These are phyloP conservation scores for Sarcophilus harrisii DNA, from an alignment of 2,797 vertebrate species.

Conservation along the genomic window DNA sequence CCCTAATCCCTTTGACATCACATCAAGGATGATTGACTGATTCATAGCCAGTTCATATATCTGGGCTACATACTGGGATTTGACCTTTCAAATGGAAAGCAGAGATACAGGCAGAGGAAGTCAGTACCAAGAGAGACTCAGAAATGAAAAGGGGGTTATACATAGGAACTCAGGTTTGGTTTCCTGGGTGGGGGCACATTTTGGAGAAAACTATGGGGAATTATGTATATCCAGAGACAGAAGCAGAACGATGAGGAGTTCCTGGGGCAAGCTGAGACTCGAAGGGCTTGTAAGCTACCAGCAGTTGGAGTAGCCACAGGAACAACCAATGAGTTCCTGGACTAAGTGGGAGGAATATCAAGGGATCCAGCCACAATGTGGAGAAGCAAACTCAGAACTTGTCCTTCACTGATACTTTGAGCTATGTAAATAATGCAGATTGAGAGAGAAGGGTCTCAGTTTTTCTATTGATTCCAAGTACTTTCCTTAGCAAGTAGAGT, in stretches of 20 bases:
- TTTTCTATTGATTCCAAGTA: not conserved
- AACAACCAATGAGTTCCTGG: not conserved
- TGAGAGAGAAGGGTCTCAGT: not conserved
- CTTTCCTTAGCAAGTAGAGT: not conserved
- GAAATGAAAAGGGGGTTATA: not conserved
- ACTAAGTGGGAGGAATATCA: not conserved
- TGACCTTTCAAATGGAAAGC: not conserved
- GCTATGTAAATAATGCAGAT: not conserved
- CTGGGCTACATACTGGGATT: not conserved
- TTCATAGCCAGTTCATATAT: not conserved
- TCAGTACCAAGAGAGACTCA: not conserved
- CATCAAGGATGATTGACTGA: not conserved
- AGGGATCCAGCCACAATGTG: not conserved
- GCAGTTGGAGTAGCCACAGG: not conserved
- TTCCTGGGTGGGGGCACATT: not conserved
- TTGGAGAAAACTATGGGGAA: not conserved
- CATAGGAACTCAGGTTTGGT: not conserved
- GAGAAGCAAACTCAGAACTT: not conserved
- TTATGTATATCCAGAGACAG: not conserved
- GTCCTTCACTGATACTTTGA: not conserved
- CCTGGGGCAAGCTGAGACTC: not conserved
- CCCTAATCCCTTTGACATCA: not conserved
- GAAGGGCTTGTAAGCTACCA: not conserved
- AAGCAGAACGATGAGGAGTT: not conserved
- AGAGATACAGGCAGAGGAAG: not conserved